Conservation (phyloP, 2,113 vertebrate genomes). For the Tringa solitaria region DNA sequence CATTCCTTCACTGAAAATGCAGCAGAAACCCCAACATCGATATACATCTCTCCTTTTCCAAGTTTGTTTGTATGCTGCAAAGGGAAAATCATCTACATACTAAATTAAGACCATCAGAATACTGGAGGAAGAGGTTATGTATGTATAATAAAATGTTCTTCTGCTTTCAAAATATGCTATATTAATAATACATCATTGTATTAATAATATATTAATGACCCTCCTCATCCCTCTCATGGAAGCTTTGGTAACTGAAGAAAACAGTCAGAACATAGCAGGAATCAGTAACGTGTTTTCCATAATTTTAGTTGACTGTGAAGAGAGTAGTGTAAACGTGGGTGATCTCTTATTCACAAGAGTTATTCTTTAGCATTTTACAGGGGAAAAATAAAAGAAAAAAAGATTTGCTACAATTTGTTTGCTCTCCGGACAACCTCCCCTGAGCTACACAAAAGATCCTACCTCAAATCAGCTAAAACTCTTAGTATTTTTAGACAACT, state of each 20-base stretch:
- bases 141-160: background rate
- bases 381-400: background rate
- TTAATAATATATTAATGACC: conserved; percentile 13
- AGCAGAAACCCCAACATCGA: accelerated
- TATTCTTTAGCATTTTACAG: background rate
- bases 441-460: background rate
- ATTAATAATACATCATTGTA: conserved; percentile 8
- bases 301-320: background rate
- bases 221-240: background rate
- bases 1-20: accelerated
- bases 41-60: background rate
- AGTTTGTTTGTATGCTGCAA: background rate
- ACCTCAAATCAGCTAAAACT: background rate
- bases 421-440: background rate
- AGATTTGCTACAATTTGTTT: background rate
- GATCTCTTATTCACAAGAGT: background rate
- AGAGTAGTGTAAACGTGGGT: background rate
- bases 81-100: background rate
- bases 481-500: background rate
- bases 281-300: background rate
- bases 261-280: background rate
- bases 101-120: background rate
- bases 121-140: background rate
- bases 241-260: background rate
- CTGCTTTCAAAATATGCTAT: background rate